Conservation (phyloP, 2,888 invertebrate genomes). For the Dryococelus australis region DNA sequence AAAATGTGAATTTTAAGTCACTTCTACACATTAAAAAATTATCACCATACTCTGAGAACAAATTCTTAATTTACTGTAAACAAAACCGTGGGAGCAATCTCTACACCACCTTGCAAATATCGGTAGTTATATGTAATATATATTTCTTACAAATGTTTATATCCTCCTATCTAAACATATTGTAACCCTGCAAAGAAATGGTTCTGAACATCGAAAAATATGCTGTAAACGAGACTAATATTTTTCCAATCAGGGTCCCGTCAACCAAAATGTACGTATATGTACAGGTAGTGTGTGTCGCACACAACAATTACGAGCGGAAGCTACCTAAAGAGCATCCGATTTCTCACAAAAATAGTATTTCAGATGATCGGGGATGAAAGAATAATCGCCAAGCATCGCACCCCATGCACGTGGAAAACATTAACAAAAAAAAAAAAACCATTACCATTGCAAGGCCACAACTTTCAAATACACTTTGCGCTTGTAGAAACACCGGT, state of each 20-base stretch:
- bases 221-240: not conserved
- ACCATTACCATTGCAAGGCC: conserved; percentile 9
- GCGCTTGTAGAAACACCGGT: conserved; percentile 11
- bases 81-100: not conserved
- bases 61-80: not conserved
- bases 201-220: conserved; percentile 9
- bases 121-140: not conserved
- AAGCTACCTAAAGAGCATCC: not conserved
- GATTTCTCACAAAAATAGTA: not conserved
- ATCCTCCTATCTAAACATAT: conserved; percentile 3
- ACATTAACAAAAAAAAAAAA: not conserved
- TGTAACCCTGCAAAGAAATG: conserved; percentile 16
- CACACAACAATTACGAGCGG: not conserved
- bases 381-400: not conserved
- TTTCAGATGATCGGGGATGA: conserved; percentile 8
- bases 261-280: not conserved
- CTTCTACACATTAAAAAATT: conserved; percentile 16
- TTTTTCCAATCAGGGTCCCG: conserved; percentile 7
- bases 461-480: conserved; percentile 5
- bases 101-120: not conserved
- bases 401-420: not conserved
- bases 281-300: not conserved
- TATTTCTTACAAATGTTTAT: conserved; percentile 9
- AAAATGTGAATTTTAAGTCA: conserved; percentile 1
- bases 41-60: not conserved